phyloP scores from a whole-genome alignment of 1,140 invertebrate genomes.

The Dendroctonus valens region DNA sequence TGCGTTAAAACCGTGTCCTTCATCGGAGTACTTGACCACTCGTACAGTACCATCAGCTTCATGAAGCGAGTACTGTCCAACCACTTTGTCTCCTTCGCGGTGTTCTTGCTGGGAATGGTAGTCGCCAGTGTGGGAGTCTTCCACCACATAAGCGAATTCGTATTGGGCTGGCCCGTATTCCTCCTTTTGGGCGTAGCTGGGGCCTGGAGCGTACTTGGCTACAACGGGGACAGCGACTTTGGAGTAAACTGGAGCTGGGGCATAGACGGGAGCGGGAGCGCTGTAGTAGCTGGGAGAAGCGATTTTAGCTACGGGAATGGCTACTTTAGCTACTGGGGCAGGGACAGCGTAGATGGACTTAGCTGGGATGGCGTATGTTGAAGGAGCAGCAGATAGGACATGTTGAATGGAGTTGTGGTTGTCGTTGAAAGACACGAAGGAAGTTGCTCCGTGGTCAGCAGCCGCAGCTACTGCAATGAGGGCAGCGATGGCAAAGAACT shows the following conservation, averaged over 20 bases:
- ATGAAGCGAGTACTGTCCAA: slow-evolving; percentile 48
- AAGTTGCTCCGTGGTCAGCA: slow-evolving; percentile 38
- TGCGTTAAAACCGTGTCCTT: slow-evolving; percentile 50
- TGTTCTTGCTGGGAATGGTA: slow-evolving; percentile 40
- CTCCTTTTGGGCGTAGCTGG: slow-evolving; percentile 32
- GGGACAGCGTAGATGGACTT: background rate
- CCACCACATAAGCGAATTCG: slow-evolving; percentile 36
- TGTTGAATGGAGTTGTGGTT: slow-evolving; percentile 1
- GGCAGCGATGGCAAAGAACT: slow-evolving; percentile 53
- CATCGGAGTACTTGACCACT: slow-evolving; percentile 57
- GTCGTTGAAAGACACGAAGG: slow-evolving; percentile 3
- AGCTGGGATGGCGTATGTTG: slow-evolving; percentile 9
- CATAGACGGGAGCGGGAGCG: slow-evolving; percentile 31
- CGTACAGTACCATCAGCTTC: slow-evolving; percentile 57
- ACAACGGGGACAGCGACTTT: slow-evolving; percentile 44
- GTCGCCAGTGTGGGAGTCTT: slow-evolving; percentile 55
- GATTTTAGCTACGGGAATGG: slow-evolving; percentile 13
- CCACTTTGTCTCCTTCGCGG: slow-evolving; percentile 38
- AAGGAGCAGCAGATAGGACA: slow-evolving; percentile 13
- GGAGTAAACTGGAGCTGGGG: slow-evolving; percentile 36
- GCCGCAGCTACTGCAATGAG: slow-evolving; percentile 52
- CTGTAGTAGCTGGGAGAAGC: slow-evolving; percentile 6
- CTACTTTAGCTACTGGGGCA: slow-evolving; percentile 15
- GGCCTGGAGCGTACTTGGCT: slow-evolving; percentile 41
- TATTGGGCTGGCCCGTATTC: slow-evolving; percentile 38